Evolutionary conservation across 2,888 invertebrate species (phyloP).

Genomic region (Rosalia funebris): DNA sequence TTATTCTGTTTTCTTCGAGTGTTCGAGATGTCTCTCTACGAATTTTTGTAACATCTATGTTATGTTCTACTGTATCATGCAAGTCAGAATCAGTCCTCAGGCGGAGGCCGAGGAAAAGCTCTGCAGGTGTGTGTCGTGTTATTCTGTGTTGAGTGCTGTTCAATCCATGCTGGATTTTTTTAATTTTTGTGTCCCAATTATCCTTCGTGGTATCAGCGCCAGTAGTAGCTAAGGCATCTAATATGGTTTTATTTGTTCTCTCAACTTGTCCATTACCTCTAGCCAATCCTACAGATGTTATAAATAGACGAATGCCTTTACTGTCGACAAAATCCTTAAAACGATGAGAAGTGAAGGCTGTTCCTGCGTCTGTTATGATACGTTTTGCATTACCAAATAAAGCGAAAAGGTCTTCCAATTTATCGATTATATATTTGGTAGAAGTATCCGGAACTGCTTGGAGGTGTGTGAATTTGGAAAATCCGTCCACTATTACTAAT

Average conservation of each 20-base stretch:
- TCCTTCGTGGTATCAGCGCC: not conserved
- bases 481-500: not conserved
- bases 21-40: constrained; percentile 13
- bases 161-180: constrained; percentile 39
- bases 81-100: constrained; percentile 29
- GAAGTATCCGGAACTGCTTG: not conserved
- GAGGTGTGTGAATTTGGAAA: not conserved
- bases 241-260: constrained; percentile 33
- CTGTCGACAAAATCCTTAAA: constrained; percentile 53
- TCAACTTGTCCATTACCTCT: constrained; percentile 36
- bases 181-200: constrained; percentile 42
- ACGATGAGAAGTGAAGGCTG: constrained; percentile 53
- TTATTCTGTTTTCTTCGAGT: constrained; percentile 19
- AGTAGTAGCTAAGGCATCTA: constrained; percentile 35
- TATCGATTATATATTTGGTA: not conserved
- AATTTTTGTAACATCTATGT: constrained; percentile 31
- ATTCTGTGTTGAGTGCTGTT: constrained; percentile 39
- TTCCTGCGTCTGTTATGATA: constrained; percentile 50
- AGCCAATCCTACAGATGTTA: not conserved
- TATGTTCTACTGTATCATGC: constrained; percentile 15
- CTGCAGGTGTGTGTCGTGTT: constrained; percentile 28
- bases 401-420: not conserved
- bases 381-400: not conserved
- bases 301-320: constrained; percentile 26
- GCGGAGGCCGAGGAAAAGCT: constrained; percentile 19